phyloP scores from a whole-genome alignment of 2,113 vertebrate species.

The Antechinus flavipes region DNA sequence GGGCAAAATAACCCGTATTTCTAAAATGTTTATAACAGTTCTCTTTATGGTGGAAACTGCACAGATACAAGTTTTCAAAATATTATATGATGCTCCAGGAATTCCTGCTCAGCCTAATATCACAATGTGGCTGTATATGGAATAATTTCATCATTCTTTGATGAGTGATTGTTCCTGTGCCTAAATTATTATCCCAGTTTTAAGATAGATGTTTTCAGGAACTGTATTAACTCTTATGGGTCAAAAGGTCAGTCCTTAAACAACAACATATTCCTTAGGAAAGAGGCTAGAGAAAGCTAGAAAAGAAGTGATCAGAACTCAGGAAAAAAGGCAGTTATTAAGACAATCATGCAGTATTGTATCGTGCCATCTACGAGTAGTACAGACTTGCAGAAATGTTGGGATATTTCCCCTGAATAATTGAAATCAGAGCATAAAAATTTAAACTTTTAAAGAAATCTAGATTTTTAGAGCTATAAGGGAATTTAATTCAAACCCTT shows the following conservation, averaged over 20 bases:
- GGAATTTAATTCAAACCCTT: neutral
- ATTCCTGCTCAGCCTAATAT: neutral
- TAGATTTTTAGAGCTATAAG: neutral
- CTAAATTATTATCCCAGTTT: neutral
- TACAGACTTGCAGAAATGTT: neutral
- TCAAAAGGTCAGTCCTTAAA: neutral
- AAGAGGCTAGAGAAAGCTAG: neutral
- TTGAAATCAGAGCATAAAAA: neutral
- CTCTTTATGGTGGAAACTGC: no score
- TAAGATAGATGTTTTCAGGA: conserved; percentile 22
- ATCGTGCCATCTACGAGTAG: neutral
- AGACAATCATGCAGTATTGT: neutral
- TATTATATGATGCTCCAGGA: conserved; percentile 36
- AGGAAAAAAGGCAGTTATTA: neutral
- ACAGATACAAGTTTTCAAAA: conserved; percentile 19
- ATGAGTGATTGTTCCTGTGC: neutral
- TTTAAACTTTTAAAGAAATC: neutral
- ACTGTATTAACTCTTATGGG: conserved; percentile 25
- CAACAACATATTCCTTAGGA: neutral
- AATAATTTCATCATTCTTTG: neutral
- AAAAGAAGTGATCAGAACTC: neutral
- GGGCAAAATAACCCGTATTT: no score
- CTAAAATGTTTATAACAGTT: no score
- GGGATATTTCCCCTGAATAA: neutral
- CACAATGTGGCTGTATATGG: neutral